Evolutionary conservation across 1,140 invertebrate species (phyloP), one percentile per base, ranked within the genome.

Genomic region (fruit fly (Drosophila melanogaster)): DNA sequence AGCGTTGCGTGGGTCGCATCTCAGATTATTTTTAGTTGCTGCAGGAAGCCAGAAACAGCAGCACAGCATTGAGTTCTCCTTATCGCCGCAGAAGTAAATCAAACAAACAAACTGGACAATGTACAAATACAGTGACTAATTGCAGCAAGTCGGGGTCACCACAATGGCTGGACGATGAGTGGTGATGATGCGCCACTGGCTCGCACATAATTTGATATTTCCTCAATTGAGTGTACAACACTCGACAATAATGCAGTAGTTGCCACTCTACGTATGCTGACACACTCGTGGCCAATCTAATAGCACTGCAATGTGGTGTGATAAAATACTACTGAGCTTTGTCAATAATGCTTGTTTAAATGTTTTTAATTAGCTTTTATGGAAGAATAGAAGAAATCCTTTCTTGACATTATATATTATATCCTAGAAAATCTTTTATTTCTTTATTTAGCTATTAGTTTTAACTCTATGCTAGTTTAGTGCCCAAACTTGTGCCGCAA

Each of bases 191-290:
- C 40, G 30, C 33, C 15, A 54, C 47, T 19, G 17, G 64, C 66
- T 50, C 35, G 53, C 40, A 61, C 57, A 87, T 86, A 86, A 86
- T 86, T 89, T 89, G 83, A 86, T 89, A 86, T 89, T 86, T 86
- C 83, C 83, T 79, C 83, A 76, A 79, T 86, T 86, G 74, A 86
- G 74, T 78, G 61, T 50, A 61, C 55, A 67, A 43, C 37, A 55
- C 35, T 33, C 43, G 58, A 43, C 37, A 51, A 30, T 24, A 22
- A 56, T 30, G 30, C 54, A 40, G 26, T 26, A 26, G 37, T 24
- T 40, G 47, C 35, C 40, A 37, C 43, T 17, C 43, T 17, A 33
- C 33, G 33, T 30, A 62, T 37, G 30, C 12, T 41, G n/a, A 14
- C 11, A 67, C 61, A 70, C 15, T 69, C 50, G 33, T 15, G 64